phyloP scores from a whole-genome alignment of 30 jellyfish, hydroid and myxozoan genomes.

The Euphysa ruthae region DNA sequence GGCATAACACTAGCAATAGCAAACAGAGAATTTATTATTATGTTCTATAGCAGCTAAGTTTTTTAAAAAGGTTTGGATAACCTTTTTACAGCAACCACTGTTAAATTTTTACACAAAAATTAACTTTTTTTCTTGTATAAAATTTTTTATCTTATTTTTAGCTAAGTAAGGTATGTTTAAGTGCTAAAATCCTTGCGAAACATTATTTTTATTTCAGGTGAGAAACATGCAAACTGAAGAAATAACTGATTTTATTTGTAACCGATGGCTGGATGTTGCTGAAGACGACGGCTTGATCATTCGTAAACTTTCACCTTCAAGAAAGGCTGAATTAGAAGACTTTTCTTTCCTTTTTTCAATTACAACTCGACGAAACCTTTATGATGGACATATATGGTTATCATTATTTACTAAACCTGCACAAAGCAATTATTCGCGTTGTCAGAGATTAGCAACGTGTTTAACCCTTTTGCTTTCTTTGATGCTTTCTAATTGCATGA shows the following conservation, averaged over 20 bases:
- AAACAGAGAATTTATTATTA: no score
- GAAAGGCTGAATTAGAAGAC: constrained; percentile 71
- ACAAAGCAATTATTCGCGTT: constrained; percentile 67
- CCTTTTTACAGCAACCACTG: no score
- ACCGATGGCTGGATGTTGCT: constrained; percentile 95
- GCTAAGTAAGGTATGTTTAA: no score
- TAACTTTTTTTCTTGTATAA: no score
- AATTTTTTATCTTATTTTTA: no score
- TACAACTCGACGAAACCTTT: constrained; percentile 72
- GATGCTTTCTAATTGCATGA: constrained; percentile 93
- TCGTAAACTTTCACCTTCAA: constrained; percentile 54
- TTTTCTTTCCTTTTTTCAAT: constrained; percentile 66
- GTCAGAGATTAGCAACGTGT: constrained; percentile 89
- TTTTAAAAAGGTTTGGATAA: no score
- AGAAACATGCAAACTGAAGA: constrained; percentile 52
- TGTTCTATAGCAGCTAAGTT: no score
- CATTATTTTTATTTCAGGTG: constrained; percentile 32
- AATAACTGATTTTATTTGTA: constrained; percentile 59
- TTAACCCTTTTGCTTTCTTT: constrained; percentile 62
- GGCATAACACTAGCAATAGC: no score
- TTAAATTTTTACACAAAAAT: no score
- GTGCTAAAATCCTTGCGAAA: no score
- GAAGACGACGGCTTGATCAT: constrained; percentile 87
- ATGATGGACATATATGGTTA: constrained; percentile 95
- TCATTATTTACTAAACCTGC: constrained; percentile 91